These are phyloP conservation scores for Hydractinia symbiolongicarpus DNA, from an alignment of 30 jellyfish, hydroid and myxozoan species.

Conservation along the genomic window DNA sequence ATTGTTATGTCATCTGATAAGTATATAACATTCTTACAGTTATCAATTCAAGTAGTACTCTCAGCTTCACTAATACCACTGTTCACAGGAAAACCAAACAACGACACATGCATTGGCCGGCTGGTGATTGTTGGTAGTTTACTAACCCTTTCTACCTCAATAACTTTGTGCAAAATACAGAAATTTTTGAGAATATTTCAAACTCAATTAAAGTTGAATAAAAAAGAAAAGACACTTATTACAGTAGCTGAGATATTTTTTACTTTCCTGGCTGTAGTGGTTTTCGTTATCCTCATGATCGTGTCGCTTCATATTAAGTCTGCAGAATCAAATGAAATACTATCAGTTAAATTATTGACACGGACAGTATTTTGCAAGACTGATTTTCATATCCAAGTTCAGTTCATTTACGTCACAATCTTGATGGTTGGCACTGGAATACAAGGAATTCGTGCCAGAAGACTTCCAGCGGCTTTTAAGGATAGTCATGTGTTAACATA, in stretches of 20 bases:
- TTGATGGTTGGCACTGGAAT: background rate
- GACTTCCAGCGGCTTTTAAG: background rate
- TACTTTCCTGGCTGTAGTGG: background rate
- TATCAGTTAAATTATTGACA: background rate
- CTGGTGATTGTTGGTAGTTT: background rate
- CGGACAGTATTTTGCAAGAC: background rate
- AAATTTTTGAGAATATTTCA: background rate
- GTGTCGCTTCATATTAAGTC: background rate
- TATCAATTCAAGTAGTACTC: background rate
- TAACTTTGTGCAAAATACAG: conserved; percentile 8
- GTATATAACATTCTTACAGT: background rate
- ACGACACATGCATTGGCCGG: background rate
- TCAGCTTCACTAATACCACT: background rate
- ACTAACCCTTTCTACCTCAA: background rate
- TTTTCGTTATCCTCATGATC: background rate
- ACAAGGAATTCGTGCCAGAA: conserved; percentile 4
- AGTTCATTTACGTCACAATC: background rate
- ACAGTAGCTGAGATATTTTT: background rate
- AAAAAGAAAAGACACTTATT: background rate
- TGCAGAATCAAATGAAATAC: background rate
- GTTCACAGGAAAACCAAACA: background rate
- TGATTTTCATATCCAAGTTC: background rate
- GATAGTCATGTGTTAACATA: background rate
- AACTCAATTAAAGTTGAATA: background rate
- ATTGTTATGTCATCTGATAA: background rate